Evolutionary conservation across 2,113 vertebrate genomes (phyloP).

Genomic region (Struthio camelus): DNA sequence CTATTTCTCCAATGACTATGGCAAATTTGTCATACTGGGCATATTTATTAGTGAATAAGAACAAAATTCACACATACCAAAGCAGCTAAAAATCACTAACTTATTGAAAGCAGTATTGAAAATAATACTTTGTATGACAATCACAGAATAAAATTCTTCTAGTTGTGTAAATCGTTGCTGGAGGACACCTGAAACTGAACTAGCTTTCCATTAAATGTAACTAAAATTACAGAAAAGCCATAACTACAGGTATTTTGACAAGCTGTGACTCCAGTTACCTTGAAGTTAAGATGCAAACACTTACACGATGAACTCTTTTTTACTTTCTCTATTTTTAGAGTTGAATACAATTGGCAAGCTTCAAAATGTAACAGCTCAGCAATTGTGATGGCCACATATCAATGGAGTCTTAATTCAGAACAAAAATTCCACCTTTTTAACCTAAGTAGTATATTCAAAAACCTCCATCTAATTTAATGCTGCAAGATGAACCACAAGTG

Average conservation of each 20-base stretch:
- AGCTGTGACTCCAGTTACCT: background rate
- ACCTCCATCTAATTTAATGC: background rate
- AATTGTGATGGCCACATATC: background rate
- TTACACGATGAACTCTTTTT: background rate
- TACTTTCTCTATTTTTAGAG: background rate
- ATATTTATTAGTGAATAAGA: constrained; percentile 6
- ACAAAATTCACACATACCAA: background rate
- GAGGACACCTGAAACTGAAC: constrained; percentile 3
- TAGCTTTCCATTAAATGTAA: background rate
- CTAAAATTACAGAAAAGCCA: background rate
- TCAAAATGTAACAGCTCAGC: background rate
- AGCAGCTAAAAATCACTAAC: constrained; percentile 23
- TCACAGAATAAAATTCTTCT: background rate
- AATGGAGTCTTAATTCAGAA: background rate
- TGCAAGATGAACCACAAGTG: background rate
- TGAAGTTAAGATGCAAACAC: background rate
- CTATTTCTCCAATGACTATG: background rate
- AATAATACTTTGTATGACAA: background rate
- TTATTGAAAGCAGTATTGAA: constrained; percentile 7
- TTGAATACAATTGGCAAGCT: background rate
- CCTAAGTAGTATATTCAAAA: background rate
- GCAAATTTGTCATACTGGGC: background rate
- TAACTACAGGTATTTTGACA: background rate
- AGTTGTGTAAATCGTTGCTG: background rate
- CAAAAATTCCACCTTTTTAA: background rate